A percentile compares a stretch with the other conserved stretches of the same genome.
Conservation (phyloP, 2,888 invertebrate species). For the Ennomos fuscantarius region DNA sequence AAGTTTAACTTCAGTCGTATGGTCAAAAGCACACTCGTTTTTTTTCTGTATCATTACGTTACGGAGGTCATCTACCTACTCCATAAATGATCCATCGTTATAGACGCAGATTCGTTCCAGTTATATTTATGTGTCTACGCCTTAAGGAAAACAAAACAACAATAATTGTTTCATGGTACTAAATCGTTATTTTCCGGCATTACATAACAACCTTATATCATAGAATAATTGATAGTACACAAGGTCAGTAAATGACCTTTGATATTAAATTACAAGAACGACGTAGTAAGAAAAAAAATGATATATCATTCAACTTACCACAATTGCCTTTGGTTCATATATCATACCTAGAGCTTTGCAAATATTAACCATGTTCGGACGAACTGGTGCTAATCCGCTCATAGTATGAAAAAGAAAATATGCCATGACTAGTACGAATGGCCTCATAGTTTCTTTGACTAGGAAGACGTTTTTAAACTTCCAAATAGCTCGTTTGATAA, state of each 20-base stretch:
- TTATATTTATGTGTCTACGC: too few species aligned
- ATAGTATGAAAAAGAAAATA: slow-evolving; percentile 83
- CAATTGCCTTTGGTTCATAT: slow-evolving; percentile 71
- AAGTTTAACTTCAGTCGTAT: too few species aligned
- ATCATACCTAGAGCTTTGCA: slow-evolving; percentile 79
- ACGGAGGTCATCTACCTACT: too few species aligned
- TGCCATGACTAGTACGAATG: slow-evolving; percentile 78
- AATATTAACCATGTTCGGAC: slow-evolving; percentile 84
- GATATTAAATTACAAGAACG: slow-evolving; percentile 6
- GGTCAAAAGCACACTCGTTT: too few species aligned
- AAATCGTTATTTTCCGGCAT: slow-evolving; percentile 12
- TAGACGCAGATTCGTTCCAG: too few species aligned
- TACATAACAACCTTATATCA: slow-evolving; percentile 11
- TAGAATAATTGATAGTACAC: not conserved
- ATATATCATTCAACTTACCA: slow-evolving; percentile 67
- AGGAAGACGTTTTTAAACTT: slow-evolving; percentile 71
- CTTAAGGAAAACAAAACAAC: not conserved
- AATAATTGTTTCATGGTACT: slow-evolving; percentile 10
- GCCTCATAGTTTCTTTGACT: slow-evolving; percentile 81
- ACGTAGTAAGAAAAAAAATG: not conserved
- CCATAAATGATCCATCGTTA: too few species aligned
- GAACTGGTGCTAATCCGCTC: slow-evolving; percentile 78
- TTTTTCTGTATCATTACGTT: too few species aligned
- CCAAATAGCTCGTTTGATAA: slow-evolving; percentile 54
- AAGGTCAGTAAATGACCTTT: slow-evolving; percentile 20